Percentiles rank a stretch among this genome's conserved stretches.
These are phyloP conservation scores for Palythoa grandis DNA, from an alignment of 92 coral and sea anemone species.

Conservation along the genomic window DNA sequence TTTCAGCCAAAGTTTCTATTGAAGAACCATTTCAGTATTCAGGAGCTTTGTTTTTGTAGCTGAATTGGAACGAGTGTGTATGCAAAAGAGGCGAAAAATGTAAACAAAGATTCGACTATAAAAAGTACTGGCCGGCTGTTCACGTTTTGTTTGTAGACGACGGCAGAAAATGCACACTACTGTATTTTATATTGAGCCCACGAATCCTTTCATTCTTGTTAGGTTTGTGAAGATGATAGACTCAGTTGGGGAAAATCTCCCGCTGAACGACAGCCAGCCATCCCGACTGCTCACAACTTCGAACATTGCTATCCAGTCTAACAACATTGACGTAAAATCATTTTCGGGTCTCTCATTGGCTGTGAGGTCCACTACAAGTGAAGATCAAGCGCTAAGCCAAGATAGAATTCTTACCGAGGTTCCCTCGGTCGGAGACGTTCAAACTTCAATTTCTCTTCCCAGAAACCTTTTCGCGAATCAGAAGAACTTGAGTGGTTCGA, in stretches of 20 bases:
- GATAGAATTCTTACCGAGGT: constrained; percentile 41
- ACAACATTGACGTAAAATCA: constrained; percentile 51
- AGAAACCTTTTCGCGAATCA: constrained; percentile 53
- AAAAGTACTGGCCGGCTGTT: neutral
- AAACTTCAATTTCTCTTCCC: constrained; percentile 67
- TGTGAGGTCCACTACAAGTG: constrained; percentile 44
- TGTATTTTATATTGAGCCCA: neutral
- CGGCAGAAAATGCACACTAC: too few species aligned
- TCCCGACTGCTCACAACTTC: constrained; percentile 59
- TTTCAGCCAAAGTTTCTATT: too few species aligned
- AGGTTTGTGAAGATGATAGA: constrained; percentile 79
- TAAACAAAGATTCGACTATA: neutral
- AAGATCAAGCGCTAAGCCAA: constrained; percentile 32
- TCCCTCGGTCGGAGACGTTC: constrained; percentile 54
- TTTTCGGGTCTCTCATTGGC: constrained; percentile 71
- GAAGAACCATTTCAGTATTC: too few species aligned
- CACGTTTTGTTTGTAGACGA: neutral
- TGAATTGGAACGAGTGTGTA: too few species aligned
- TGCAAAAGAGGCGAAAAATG: too few species aligned
- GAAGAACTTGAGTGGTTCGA: constrained; percentile 17
- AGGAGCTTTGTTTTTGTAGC: too few species aligned
- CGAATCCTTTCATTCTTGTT: neutral
- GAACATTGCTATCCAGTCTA: constrained; percentile 69
- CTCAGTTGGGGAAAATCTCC: constrained; percentile 65
- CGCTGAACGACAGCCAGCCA: constrained; percentile 53